Evolutionary conservation across 1,140 invertebrate species (phyloP).

Genomic region (Eriosoma lanigerum): DNA sequence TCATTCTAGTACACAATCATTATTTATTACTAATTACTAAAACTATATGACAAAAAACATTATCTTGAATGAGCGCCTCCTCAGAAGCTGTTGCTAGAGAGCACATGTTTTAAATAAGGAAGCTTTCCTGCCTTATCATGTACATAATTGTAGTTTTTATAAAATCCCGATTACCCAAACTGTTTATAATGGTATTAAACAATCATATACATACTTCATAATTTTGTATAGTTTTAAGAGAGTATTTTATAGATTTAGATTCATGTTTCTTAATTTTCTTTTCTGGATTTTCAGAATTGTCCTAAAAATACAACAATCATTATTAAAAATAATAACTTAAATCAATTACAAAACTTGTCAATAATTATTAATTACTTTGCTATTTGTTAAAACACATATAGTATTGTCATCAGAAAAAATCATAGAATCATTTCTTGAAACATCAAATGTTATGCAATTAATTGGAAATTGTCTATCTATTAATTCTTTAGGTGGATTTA

Average conservation of each 20-base stretch:
- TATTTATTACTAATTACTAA: no score
- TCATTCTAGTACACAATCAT: no score
- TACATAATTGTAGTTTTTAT: no score
- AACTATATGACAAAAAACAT: no score
- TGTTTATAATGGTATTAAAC: no score
- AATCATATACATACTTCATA: slow-evolving; percentile 56
- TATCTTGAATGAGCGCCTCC: no score
- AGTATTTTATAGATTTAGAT: slow-evolving; percentile 37
- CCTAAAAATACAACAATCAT: slow-evolving; percentile 7
- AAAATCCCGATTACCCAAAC: no score
- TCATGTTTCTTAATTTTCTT: slow-evolving; percentile 26
- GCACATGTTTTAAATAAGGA: no score
- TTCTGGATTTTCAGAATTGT: not conserved
- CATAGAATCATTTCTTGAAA: slow-evolving; percentile 64
- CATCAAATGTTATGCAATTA: slow-evolving; percentile 64
- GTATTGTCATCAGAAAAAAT: slow-evolving; percentile 67
- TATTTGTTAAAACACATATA: slow-evolving; percentile 67
- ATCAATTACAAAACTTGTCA: not conserved
- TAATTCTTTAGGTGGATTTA: slow-evolving; percentile 60
- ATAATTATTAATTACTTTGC: not conserved
- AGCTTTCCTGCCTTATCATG: no score
- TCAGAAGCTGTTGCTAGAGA: no score
- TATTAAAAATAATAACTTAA: no score
- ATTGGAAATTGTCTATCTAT: slow-evolving; percentile 60
- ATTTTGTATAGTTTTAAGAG: slow-evolving; percentile 48